Base-by-base conservation (phyloP, 1,140 invertebrate species). In the Polypedilum vanderplanki region DNA sequence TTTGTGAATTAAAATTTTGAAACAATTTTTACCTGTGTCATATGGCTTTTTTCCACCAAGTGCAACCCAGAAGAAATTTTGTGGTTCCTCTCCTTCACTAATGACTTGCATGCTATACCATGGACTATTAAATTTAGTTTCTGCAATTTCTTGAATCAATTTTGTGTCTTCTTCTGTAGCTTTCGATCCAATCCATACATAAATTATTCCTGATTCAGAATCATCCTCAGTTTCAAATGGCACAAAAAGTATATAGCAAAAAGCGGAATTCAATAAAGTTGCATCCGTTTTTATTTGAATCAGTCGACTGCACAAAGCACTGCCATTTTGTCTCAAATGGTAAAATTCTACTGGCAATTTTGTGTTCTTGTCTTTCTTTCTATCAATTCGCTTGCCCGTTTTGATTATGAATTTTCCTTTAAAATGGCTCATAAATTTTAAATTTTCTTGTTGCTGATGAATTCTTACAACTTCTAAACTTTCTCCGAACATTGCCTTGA, bases 371-470 rank as follows among this genome's bases (percentile, higher is more conserved):
- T 81, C 84, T 78, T 85, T 86, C 74, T 83, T 82, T 20, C 83
- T 83, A 73, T 84, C 83, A 79, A 92, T 93, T 75, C 96, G 86
- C 82, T 95, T 96, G 40, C 97, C 98, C 76, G 90, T 88, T 78
- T 93, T 91, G 73, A 99, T 98, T 15, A 99, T 89, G 83, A 99
- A 98, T 81, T 96, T 93, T 75, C 92, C 86, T 80, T 98, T 95
- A 83, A 99, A 99, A 83, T 99, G 97, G 0, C 97, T 93, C 86
- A 99, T 90, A 81, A 99, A 99, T 84, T 99, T 99, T 22, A 98
- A 87, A 84, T 97, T 98, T 85, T 99, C 98, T 84, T 99, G 97
- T 82, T 99, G 98, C 79, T 97, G 96, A 83, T 98, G 95, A n/a
- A 95, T 98, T 73, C 97, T 85, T 0, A 99, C 92, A 1, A 99